Percentiles rank a stretch among this genome's conserved stretches.
phyloP scores from a whole-genome alignment of 2,888 invertebrate genomes.

The Pherbina coryleti region DNA sequence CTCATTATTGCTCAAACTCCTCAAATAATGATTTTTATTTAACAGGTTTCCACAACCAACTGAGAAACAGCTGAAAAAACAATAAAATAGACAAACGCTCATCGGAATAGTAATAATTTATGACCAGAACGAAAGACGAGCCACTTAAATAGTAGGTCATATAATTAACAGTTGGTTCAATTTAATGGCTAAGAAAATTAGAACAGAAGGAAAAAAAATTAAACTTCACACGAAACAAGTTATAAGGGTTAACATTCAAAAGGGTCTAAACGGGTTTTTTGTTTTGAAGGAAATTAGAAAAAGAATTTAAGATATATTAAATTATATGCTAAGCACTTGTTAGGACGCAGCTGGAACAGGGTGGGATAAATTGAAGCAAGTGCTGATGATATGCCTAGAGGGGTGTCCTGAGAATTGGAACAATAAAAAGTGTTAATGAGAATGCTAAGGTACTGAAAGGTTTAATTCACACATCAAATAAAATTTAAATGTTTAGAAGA shows the following conservation, averaged over 20 bases:
- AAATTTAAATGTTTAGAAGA: too few relatives aligned
- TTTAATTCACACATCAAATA: too few relatives aligned
- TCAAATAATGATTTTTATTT: not conserved
- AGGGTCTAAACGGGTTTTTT: too few relatives aligned
- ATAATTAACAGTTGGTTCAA: conserved; percentile 26
- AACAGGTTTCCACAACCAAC: not conserved
- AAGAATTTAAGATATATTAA: too few relatives aligned
- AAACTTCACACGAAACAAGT: not conserved
- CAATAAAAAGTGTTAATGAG: not conserved
- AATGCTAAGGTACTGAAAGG: not conserved
- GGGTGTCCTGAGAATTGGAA: not conserved
- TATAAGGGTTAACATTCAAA: too few relatives aligned
- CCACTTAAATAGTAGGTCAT: not conserved
- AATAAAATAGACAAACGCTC: conserved; percentile 14
- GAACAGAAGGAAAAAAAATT: not conserved
- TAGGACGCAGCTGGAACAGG: too few relatives aligned
- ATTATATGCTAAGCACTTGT: too few relatives aligned
- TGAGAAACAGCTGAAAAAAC: conserved; percentile 35
- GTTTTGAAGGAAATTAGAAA: too few relatives aligned
- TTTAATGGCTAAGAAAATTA: conserved; percentile 30
- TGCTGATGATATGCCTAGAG: not conserved
- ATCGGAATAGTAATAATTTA: conserved; percentile 31
- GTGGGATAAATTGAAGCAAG: too few relatives aligned
- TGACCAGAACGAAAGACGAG: conserved; percentile 5
- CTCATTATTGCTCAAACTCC: not conserved